A percentile compares a stretch with the other conserved stretches of the same genome.
Conservation (phyloP, 2,888 invertebrate genomes). For the Calliopum simillimum region DNA sequence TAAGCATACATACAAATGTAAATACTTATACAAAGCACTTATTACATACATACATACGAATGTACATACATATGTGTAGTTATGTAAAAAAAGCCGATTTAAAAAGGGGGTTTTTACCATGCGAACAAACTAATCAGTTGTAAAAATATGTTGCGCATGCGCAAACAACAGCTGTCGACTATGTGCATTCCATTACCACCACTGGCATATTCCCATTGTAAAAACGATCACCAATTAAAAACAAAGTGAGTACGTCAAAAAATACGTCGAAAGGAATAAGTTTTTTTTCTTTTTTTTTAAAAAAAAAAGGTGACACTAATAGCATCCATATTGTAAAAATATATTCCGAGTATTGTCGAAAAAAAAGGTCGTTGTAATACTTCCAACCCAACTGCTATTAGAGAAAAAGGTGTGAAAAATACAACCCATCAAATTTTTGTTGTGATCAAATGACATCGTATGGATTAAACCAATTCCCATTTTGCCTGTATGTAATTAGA, state of each 20-base stretch:
- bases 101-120: not conserved
- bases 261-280: too few relatives aligned
- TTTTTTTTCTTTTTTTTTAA: too few relatives aligned
- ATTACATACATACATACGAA: not conserved
- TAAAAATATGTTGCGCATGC: conserved; percentile 42
- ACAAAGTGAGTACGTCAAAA: too few relatives aligned
- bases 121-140: conserved; percentile 30
- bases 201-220: too few relatives aligned
- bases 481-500: not conserved
- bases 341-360: not conserved
- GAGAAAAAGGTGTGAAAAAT: conserved; percentile 28
- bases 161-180: conserved; percentile 43
- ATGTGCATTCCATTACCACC: not conserved
- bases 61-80: too few relatives aligned
- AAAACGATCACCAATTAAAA: too few relatives aligned
- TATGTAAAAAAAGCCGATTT: not conserved
- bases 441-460: not conserved
- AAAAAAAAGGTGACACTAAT: too few relatives aligned
- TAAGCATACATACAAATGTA: too few relatives aligned
- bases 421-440: not conserved
- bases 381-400: not conserved
- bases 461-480: not conserved
- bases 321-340: too few relatives aligned
- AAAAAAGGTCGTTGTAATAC: not conserved
- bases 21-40: not conserved